These are phyloP conservation scores for Drosophila trapezifrons DNA, from an alignment of 1,140 invertebrate genomes.

Conservation along the genomic window DNA sequence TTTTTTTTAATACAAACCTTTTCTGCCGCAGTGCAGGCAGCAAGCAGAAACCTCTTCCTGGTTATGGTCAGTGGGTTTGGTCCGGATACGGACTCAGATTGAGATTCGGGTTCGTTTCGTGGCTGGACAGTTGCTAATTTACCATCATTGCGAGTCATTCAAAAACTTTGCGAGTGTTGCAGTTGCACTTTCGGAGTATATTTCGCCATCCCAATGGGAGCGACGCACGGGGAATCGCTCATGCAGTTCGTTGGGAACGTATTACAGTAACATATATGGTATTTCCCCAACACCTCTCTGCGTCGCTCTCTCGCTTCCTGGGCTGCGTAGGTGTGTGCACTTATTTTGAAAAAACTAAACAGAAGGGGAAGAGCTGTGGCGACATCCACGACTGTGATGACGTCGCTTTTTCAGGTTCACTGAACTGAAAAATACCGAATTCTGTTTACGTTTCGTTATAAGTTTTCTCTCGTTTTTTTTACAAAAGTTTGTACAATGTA, in stretches of 20 bases:
- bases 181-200: conserved; percentile 31
- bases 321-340: conserved; percentile 51
- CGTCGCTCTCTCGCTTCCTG: neutral
- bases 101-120: conserved; percentile 14
- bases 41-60: conserved; percentile 45
- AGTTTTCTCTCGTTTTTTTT: conserved; percentile 29
- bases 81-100: conserved; percentile 6
- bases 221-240: conserved; percentile 58
- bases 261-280: neutral
- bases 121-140: conserved; percentile 52
- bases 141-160: conserved; percentile 56
- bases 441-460: conserved; percentile 58
- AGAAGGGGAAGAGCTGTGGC: conserved; percentile 22
- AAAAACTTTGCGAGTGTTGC: conserved; percentile 39
- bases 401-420: conserved; percentile 59
- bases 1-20: too few species aligned
- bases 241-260: conserved; percentile 45
- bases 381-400: conserved; percentile 55
- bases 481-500: conserved; percentile 35
- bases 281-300: neutral
- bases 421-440: conserved; percentile 62
- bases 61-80: conserved; percentile 46
- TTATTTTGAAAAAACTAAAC: conserved; percentile 71
- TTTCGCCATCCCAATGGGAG: conserved; percentile 11
- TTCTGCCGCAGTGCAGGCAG: conserved; percentile 7